Conservation (phyloP, 2,888 invertebrate species). For the Frankliniella fusca region DNA sequence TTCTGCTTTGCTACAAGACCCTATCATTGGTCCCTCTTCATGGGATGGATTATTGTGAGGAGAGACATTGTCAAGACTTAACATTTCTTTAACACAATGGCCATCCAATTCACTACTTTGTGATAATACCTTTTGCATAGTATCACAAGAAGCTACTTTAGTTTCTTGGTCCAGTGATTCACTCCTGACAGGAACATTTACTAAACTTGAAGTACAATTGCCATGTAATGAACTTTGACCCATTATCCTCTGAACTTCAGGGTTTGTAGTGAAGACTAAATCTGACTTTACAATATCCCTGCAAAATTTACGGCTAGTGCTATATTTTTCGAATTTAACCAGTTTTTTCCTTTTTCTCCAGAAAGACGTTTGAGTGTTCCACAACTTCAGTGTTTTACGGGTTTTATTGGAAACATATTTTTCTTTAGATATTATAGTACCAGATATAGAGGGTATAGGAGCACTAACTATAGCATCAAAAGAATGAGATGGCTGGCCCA, state of each 20-base stretch:
- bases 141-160: no score
- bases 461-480: not conserved
- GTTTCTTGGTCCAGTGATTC: no score
- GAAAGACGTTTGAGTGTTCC: slow-evolving; percentile 36
- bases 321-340: slow-evolving; percentile 44
- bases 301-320: not conserved
- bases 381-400: slow-evolving; percentile 32
- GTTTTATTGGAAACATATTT: not conserved
- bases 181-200: slow-evolving; percentile 17
- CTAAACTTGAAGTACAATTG: not conserved
- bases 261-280: slow-evolving; percentile 63
- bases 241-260: slow-evolving; percentile 48
- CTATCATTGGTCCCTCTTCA: no score
- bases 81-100: no score
- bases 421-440: not conserved
- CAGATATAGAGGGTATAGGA: not conserved
- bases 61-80: no score
- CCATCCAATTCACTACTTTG: no score
- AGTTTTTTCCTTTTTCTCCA: slow-evolving; percentile 41
- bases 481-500: not conserved
- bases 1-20: no score
- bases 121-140: no score
- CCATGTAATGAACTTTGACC: not conserved
- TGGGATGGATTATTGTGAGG: no score
- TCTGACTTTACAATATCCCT: slow-evolving; percentile 54